Evolutionary conservation across 2,797 vertebrate genomes (phyloP), one percentile per base, ranked within the genome.

Genomic region (Gymnoscopelus microlampas): DNA sequence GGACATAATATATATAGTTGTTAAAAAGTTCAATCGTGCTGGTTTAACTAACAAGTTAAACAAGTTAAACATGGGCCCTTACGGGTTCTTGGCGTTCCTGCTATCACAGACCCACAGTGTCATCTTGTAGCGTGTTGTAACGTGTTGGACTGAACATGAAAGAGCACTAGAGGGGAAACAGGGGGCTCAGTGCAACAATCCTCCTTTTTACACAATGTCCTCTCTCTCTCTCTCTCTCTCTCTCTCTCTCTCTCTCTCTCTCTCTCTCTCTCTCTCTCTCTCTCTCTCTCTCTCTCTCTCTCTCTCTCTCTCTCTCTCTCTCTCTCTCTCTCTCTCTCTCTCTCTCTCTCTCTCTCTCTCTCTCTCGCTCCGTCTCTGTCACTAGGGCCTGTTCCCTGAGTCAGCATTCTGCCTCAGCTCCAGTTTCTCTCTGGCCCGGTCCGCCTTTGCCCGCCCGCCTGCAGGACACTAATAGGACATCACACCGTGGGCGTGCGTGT

Each of bases 331-430:
- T 74, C 80, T 78, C 79, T 71, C 87, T 62, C 39, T 81, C 78
- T 76, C 57, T 44, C 63, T 64, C 74, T 54, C 69, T 66, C 68
- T 74, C 80, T 14, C 51, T 63, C 19, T 63, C 48, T 35, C 57
- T 44, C 39, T 7, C 39, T 44, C 9, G 8, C 39, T 44, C 9
- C 5, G 39, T 79, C 79, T 71, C 87, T 63, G 47, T 68, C 47
- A 23, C 55, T 82, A 44, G 79, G 66, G 84, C 87, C 83, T 90
- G 88, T 91, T 88, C 89, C 90, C 90, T 93, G 90, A 93, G 89
- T 93, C 93, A 93, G 93, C 93, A 91, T 82, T 87, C 89, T 87
- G 73, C 82, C 75, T 80, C 88, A 87, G 89, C 90, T 93, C 89
- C 82, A 91, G 91, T 93, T 94, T 93, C 93, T 77, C 83, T 93